Percentiles rank a stretch among this genome's conserved stretches.
These are phyloP conservation scores for Malurus alboscapulatus DNA, from an alignment of 2,113 vertebrate species.

Conservation along the genomic window DNA sequence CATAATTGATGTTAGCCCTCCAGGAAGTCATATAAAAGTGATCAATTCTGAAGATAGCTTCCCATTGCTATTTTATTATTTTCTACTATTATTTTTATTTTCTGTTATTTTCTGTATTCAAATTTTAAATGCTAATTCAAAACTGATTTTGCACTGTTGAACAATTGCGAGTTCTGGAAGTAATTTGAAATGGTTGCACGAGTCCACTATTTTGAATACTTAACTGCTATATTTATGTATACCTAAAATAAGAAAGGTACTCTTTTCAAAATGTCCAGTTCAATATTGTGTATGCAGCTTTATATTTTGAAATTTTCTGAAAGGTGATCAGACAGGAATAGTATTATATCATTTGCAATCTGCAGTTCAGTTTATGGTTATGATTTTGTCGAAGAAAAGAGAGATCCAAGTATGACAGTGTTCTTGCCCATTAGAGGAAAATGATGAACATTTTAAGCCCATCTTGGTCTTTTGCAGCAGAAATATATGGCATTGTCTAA, in stretches of 20 bases:
- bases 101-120: background rate
- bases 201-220: background rate
- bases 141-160: background rate
- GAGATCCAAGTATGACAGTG: background rate
- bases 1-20: slow-evolving; percentile 16
- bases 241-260: background rate
- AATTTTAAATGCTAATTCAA: background rate
- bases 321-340: background rate
- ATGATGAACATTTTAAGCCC: background rate
- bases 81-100: background rate
- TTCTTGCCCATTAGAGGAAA: background rate
- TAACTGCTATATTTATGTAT: background rate
- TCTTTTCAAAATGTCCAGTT: background rate
- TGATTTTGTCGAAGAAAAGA: background rate
- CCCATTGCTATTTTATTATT: slow-evolving; percentile 25
- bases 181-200: background rate
- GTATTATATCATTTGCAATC: background rate
- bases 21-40: slow-evolving; percentile 59
- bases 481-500: background rate
- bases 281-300: background rate
- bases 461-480: background rate
- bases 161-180: background rate
- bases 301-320: background rate
- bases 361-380: background rate
- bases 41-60: slow-evolving; percentile 34